phyloP scores from a whole-genome alignment of 2,113 vertebrate genomes.

The Rhadina sibilatrix region DNA sequence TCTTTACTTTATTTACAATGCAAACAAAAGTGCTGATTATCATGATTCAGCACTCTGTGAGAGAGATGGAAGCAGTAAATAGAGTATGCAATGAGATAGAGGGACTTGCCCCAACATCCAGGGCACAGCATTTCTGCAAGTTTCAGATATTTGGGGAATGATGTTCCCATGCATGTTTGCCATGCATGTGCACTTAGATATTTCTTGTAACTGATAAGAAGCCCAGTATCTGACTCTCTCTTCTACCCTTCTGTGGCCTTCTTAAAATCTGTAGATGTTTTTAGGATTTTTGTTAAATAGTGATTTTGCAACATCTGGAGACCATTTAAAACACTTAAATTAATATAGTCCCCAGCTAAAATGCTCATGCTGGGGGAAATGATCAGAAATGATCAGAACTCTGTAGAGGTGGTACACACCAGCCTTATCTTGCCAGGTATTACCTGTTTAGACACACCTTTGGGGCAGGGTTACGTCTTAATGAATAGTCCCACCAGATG shows the following conservation, averaged over 20 bases:
- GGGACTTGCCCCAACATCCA: not conserved
- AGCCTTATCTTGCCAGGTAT: not conserved
- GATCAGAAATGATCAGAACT: not conserved
- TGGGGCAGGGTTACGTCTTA: not conserved
- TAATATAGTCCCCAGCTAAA: not conserved
- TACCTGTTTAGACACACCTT: not conserved
- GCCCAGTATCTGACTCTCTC: not conserved
- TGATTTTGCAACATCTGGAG: not conserved
- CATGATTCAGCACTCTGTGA: slow-evolving; percentile 4
- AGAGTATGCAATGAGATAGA: not conserved
- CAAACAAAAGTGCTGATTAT: not conserved
- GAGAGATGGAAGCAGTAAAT: not conserved
- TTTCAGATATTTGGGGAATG: not conserved
- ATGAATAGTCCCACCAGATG: not conserved
- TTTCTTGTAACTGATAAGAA: not conserved
- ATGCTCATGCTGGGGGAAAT: accelerated
- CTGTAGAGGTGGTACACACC: not conserved
- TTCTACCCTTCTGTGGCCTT: not conserved
- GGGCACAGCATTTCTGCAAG: not conserved
- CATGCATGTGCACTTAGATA: not conserved
- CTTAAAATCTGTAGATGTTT: not conserved
- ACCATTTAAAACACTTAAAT: not conserved
- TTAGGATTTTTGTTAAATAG: not conserved
- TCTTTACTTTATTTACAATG: slow-evolving; percentile 34
- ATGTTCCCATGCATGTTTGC: not conserved